These are phyloP conservation scores for Lasioglossum villosulum DNA, from an alignment of 2,888 invertebrate species.

Conservation along the genomic window DNA sequence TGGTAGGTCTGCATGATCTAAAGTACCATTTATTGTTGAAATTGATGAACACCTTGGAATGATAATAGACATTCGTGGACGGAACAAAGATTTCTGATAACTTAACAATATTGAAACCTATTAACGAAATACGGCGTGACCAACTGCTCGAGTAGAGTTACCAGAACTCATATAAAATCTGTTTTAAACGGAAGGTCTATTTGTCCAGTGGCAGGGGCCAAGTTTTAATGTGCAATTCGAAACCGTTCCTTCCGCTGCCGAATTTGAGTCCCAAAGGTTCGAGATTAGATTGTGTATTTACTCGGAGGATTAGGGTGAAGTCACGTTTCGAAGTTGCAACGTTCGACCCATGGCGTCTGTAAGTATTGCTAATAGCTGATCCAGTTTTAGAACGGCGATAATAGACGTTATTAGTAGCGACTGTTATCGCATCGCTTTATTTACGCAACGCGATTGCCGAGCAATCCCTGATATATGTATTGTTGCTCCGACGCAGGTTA, in stretches of 20 bases:
- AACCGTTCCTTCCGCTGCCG: background rate
- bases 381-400: background rate
- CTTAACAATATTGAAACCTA: background rate
- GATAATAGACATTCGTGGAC: background rate
- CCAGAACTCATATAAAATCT: background rate
- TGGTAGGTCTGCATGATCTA: background rate
- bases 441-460: constrained; percentile 17
- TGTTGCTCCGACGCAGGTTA: background rate
- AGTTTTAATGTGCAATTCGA: background rate
- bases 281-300: background rate
- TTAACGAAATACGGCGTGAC: no score
- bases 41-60: background rate
- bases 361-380: background rate
- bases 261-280: background rate
- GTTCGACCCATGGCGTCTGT: background rate
- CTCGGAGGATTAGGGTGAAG: background rate
- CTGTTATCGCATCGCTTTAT: constrained; percentile 34
- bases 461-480: constrained; percentile 25
- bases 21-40: background rate
- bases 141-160: background rate
- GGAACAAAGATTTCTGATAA: no score
- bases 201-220: background rate
- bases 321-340: background rate
- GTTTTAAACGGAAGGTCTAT: background rate
- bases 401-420: constrained; percentile 8